These are phyloP conservation scores for Dolichopus griseipennis DNA, from an alignment of 2,888 invertebrate species.

Conservation along the genomic window DNA sequence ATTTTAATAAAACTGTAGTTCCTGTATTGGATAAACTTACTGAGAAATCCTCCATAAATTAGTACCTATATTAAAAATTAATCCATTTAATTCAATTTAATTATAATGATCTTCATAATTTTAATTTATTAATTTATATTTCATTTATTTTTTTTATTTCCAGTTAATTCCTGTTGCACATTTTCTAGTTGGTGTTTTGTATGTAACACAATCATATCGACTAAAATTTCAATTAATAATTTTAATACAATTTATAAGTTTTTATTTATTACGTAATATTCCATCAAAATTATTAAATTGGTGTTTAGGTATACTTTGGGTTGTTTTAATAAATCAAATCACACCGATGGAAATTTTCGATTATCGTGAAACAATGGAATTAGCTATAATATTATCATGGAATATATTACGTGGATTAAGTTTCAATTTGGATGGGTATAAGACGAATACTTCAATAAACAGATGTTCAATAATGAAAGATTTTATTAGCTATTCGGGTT, in stretches of 20 bases:
- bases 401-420: conserved; percentile 68
- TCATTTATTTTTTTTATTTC: conserved; percentile 23
- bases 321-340: conserved; percentile 31
- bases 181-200: conserved; percentile 28
- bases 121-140: not conserved
- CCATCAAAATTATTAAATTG: conserved; percentile 30
- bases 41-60: too few species aligned
- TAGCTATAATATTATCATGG: conserved; percentile 49
- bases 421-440: conserved; percentile 49
- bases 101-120: too few species aligned
- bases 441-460: conserved; percentile 25
- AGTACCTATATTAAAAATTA: too few species aligned
- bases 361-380: conserved; percentile 33
- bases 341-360: conserved; percentile 21
- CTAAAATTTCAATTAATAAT: conserved; percentile 26
- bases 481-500: conserved; percentile 54
- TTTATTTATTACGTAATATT: conserved; percentile 27
- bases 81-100: too few species aligned
- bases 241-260: conserved; percentile 28
- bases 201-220: conserved; percentile 27
- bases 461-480: conserved; percentile 19
- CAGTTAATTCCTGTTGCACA: conserved; percentile 27
- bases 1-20: too few species aligned
- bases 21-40: too few species aligned
- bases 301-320: conserved; percentile 33